These are phyloP conservation scores for Rhynchonycteris naso DNA, from an alignment of 2,797 vertebrate species.

Conservation along the genomic window DNA sequence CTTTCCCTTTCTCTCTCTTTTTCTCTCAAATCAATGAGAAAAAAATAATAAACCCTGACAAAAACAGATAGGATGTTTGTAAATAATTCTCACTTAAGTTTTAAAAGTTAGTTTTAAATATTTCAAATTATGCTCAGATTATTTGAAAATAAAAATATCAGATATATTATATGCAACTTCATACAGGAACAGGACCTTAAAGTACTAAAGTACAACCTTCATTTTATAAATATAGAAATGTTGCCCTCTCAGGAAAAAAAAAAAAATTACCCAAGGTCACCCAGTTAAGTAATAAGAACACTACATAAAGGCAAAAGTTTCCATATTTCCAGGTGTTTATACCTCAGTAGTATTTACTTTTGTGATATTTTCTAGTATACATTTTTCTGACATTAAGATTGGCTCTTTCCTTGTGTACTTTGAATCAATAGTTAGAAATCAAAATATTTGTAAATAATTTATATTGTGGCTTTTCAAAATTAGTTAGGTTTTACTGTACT, in stretches of 20 bases:
- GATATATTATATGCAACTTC: not conserved
- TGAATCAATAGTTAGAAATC: not conserved
- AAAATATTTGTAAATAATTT: not conserved
- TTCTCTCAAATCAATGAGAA: too few relatives aligned
- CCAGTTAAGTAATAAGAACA: not conserved
- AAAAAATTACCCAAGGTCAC: not conserved
- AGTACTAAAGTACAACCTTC: not conserved
- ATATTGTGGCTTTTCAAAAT: conserved; percentile 13
- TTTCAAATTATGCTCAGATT: not conserved
- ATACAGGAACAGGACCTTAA: not conserved
- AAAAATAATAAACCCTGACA: not conserved
- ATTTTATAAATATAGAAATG: not conserved
- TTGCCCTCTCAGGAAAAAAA: not conserved
- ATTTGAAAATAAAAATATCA: not conserved
- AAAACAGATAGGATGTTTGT: not conserved
- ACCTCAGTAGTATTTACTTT: not conserved
- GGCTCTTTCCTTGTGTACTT: not conserved
- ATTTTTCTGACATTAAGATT: not conserved
- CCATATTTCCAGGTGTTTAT: not conserved
- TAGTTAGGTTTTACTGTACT: not conserved
- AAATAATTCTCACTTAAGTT: not conserved
- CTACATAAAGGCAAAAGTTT: not conserved
- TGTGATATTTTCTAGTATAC: not conserved
- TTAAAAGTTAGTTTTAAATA: not conserved
- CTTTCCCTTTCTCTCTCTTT: too few relatives aligned